phyloP scores from a whole-genome alignment of 2,888 invertebrate genomes.

The Leptinotarsa tumamoca region DNA sequence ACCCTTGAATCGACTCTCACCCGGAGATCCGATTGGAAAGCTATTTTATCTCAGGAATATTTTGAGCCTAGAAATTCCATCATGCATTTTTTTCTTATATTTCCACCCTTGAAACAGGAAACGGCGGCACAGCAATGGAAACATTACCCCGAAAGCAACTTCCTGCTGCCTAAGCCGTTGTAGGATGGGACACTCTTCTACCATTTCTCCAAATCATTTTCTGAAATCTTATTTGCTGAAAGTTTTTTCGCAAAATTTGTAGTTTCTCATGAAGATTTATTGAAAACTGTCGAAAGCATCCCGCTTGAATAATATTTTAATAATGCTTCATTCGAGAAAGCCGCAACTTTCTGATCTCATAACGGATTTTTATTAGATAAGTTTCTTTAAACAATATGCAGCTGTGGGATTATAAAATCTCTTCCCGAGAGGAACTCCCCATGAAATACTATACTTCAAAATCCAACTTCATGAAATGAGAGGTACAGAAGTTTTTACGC shows the following conservation, averaged over 20 bases:
- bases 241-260: slow-evolving; percentile 16
- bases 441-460: slow-evolving; percentile 38
- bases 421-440: slow-evolving; percentile 28
- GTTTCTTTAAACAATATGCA: slow-evolving; percentile 46
- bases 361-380: slow-evolving; percentile 50
- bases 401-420: slow-evolving; percentile 44
- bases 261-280: slow-evolving; percentile 44
- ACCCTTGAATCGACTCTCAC: too few species aligned
- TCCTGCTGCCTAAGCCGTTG: too few species aligned
- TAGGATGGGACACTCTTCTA: too few species aligned
- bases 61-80: too few species aligned
- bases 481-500: slow-evolving; percentile 36
- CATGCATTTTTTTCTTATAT: too few species aligned
- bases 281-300: slow-evolving; percentile 47
- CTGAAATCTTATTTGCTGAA: neutral
- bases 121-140: too few species aligned
- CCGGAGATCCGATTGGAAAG: too few species aligned
- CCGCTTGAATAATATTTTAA: slow-evolving; percentile 43
- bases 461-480: slow-evolving; percentile 35
- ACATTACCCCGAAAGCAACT: too few species aligned
- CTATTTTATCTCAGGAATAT: too few species aligned
- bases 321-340: slow-evolving; percentile 44
- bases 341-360: slow-evolving; percentile 46
- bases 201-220: neutral
- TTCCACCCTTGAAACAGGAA: too few species aligned